A percentile compares a stretch with the other conserved stretches of the same genome.
phyloP scores from a whole-genome alignment of 2,888 invertebrate species.

The Drosophila paranaensis region DNA sequence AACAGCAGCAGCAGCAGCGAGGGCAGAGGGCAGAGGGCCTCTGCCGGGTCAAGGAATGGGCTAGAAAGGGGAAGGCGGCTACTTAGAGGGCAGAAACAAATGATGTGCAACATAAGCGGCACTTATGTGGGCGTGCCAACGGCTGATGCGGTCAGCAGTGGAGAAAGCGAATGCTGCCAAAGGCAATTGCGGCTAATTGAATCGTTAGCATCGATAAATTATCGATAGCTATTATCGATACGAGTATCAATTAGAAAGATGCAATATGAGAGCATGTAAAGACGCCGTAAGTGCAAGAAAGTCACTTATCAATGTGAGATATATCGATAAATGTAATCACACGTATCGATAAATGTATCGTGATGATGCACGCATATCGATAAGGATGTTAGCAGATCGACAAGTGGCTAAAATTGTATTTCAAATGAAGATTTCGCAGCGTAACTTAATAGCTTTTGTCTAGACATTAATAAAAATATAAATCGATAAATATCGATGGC shows the following conservation, averaged over 20 bases:
- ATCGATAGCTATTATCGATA: not conserved
- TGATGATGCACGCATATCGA: too few relatives aligned
- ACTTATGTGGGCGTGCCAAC: slow-evolving; percentile 50
- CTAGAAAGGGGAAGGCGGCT: not conserved
- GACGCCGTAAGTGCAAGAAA: not conserved
- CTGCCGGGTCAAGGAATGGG: not conserved
- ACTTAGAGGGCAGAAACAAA: slow-evolving; percentile 40
- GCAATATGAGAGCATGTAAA: not conserved
- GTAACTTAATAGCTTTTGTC: too few relatives aligned
- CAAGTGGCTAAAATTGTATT: not conserved
- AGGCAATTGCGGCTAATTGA: slow-evolving; percentile 41
- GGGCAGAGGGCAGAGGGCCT: not conserved
- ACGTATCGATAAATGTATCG: not conserved
- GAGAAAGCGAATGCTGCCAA: slow-evolving; percentile 1
- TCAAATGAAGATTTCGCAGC: not conserved
- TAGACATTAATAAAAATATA: not conserved
- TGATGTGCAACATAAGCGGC: slow-evolving; percentile 61
- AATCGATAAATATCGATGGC: slow-evolving; percentile 1
- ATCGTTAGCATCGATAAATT: slow-evolving; percentile 10
- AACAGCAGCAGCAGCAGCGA: not conserved
- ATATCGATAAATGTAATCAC: not conserved
- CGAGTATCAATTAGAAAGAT: not conserved
- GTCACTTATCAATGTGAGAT: not conserved
- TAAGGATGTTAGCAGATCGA: too few relatives aligned
- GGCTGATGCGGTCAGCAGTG: slow-evolving; percentile 38